Percentiles rank a stretch among this genome's conserved stretches.
Evolutionary conservation across 2,888 invertebrate genomes (phyloP).

Genomic region (Polylopha cassiicola): DNA sequence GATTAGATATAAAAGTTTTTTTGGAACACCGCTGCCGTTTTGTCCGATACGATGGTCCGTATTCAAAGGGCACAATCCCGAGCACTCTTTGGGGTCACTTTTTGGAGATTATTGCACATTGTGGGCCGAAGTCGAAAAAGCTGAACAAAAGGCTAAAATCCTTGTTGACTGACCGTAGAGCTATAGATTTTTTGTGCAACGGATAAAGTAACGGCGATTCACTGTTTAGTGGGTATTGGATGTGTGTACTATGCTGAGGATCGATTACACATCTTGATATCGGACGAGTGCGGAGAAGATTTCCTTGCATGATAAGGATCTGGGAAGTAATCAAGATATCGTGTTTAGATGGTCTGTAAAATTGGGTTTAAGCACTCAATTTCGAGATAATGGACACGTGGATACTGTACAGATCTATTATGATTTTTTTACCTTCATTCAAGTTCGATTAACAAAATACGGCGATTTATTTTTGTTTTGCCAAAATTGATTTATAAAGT

Average conservation of each 20-base stretch:
- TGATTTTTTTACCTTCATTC: too few relatives aligned
- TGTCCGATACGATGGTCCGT: conserved; percentile 41
- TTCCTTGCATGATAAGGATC: conserved; percentile 32
- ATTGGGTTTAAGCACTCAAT: conserved; percentile 41
- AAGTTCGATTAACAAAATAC: too few relatives aligned
- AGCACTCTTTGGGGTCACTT: conserved; percentile 75
- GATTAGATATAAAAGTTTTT: conserved; percentile 55
- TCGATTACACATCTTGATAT: conserved; percentile 56
- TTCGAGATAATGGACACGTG: conserved; percentile 13
- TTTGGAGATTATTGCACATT: conserved; percentile 71
- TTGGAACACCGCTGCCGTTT: conserved; percentile 39
- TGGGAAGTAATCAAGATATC: conserved; percentile 39
- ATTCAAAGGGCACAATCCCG: conserved; percentile 50
- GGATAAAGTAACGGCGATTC: conserved; percentile 44
- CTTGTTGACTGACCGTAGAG: conserved; percentile 63
- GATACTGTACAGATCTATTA: neutral
- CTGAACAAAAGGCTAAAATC: conserved; percentile 53
- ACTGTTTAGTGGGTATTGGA: conserved; percentile 25
- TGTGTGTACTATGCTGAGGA: conserved; percentile 27
- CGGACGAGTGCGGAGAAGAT: conserved; percentile 29
- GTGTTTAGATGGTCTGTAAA: conserved; percentile 48
- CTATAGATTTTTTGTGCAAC: conserved; percentile 41
- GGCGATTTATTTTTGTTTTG: too few relatives aligned
- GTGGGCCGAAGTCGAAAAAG: conserved; percentile 61
- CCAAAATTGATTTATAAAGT: too few relatives aligned